Percentiles rank a stretch among this genome's conserved stretches.
phyloP scores from a whole-genome alignment of 2,797 vertebrate species.

The Chelonia mydas region DNA sequence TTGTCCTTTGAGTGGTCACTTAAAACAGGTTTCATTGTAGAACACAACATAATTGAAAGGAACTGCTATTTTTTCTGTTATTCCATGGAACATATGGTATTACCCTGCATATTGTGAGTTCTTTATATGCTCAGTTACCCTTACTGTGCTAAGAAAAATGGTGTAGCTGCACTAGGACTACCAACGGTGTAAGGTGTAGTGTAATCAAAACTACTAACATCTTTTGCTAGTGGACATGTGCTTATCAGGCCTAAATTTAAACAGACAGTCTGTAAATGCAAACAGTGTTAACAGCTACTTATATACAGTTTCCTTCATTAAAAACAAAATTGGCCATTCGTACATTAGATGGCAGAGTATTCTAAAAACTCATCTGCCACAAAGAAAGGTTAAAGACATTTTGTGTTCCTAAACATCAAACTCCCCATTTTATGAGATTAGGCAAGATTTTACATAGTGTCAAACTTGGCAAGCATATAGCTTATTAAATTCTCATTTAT shows the following conservation, averaged over 20 bases:
- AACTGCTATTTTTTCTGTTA: not conserved
- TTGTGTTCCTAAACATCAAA: not conserved
- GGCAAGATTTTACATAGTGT: not conserved
- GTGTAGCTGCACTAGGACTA: not conserved
- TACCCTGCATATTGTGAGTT: not conserved
- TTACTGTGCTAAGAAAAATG: not conserved
- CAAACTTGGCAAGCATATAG: not conserved
- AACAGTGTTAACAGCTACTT: not conserved
- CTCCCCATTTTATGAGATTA: not conserved
- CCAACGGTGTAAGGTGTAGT: too few relatives aligned
- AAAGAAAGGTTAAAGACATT: rapidly evolving
- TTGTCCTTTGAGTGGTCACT: not conserved
- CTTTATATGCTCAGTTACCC: not conserved
- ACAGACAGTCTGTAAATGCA: not conserved
- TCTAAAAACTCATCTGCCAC: not conserved
- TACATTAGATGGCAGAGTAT: not conserved
- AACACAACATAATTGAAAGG: not conserved
- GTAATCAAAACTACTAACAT: not conserved
- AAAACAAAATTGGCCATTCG: not conserved
- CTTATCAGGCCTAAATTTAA: not conserved
- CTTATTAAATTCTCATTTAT: not conserved
- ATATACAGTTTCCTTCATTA: not conserved
- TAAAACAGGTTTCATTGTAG: not conserved
- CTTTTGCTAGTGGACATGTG: not conserved
- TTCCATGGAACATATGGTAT: not conserved